A percentile compares a stretch with the other conserved stretches of the same genome.
phyloP scores from a whole-genome alignment of 2,113 vertebrate species.

The Chunga burmeisteri region DNA sequence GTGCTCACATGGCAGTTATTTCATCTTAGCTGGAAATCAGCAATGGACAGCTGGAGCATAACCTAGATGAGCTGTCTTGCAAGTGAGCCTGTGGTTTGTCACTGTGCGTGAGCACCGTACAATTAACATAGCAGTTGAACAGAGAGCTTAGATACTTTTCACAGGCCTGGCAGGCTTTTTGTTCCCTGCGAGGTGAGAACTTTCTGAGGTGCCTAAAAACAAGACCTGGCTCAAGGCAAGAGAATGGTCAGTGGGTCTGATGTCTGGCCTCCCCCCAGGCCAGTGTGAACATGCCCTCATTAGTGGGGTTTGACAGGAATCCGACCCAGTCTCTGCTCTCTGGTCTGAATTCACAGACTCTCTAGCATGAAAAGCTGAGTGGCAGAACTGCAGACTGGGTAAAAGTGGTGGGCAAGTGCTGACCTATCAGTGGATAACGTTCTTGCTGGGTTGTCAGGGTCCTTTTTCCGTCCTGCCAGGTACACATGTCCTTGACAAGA shows the following conservation, averaged over 20 bases:
- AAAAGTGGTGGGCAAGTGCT: neutral
- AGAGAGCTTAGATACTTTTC: neutral
- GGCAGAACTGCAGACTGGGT: neutral
- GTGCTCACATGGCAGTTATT: neutral
- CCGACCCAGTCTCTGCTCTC: neutral
- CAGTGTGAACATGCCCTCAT: neutral
- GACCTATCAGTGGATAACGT: fast-evolving
- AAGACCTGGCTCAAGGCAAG: neutral
- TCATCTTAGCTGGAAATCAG: neutral
- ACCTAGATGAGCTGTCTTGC: neutral
- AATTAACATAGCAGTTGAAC: neutral
- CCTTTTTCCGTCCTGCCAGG: neutral
- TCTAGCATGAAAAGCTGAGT: neutral
- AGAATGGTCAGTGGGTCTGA: neutral
- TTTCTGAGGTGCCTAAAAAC: neutral
- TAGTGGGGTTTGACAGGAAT: neutral
- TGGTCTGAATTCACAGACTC: neutral
- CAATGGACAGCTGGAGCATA: neutral
- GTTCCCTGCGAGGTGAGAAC: neutral
- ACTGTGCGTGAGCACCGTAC: neutral
- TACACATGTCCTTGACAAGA: fast-evolving
- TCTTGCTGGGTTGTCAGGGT: neutral
- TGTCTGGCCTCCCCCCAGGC: neutral
- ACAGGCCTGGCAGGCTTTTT: neutral
- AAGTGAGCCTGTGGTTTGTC: neutral